These are phyloP conservation scores for Rhabdornis inornatus DNA, from an alignment of 2,113 vertebrate genomes.

Conservation along the genomic window DNA sequence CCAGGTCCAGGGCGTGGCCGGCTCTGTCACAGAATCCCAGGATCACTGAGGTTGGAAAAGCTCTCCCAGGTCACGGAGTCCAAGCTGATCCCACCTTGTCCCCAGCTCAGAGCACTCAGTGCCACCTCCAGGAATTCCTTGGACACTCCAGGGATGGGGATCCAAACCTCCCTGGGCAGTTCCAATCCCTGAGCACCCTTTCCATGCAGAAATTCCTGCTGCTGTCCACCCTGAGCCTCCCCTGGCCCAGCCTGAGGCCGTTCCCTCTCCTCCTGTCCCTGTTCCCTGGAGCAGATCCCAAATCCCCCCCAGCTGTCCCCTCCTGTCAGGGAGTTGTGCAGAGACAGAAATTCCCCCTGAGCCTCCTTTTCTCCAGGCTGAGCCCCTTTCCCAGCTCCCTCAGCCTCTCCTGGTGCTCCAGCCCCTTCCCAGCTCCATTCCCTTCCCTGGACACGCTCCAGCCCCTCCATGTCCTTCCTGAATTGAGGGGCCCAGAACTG, in stretches of 20 bases:
- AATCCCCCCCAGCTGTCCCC: too few relatives aligned
- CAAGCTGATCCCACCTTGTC: neutral
- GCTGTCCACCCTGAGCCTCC: too few relatives aligned
- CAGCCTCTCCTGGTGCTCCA: neutral
- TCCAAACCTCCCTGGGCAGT: neutral
- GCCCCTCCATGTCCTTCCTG: neutral
- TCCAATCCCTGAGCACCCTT: neutral
- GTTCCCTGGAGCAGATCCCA: too few relatives aligned
- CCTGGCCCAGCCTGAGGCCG: too few relatives aligned
- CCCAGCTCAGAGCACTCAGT: accelerated
- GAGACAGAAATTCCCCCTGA: too few relatives aligned
- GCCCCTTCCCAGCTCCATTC: too few relatives aligned
- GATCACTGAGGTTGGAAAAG: neutral
- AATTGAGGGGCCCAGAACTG: too few relatives aligned
- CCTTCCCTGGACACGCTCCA: neutral
- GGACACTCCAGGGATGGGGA: neutral
- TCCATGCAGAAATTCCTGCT: neutral
- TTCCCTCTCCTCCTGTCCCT: too few relatives aligned
- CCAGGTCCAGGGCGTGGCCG: neutral
- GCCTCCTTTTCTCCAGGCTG: neutral
- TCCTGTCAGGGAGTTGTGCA: too few relatives aligned
- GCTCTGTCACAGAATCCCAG: neutral
- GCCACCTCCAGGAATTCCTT: neutral
- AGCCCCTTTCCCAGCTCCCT: neutral
- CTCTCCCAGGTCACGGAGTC: accelerated